Base-by-base conservation (phyloP, 2,888 invertebrate genomes). In the Leucoma salicis region DNA sequence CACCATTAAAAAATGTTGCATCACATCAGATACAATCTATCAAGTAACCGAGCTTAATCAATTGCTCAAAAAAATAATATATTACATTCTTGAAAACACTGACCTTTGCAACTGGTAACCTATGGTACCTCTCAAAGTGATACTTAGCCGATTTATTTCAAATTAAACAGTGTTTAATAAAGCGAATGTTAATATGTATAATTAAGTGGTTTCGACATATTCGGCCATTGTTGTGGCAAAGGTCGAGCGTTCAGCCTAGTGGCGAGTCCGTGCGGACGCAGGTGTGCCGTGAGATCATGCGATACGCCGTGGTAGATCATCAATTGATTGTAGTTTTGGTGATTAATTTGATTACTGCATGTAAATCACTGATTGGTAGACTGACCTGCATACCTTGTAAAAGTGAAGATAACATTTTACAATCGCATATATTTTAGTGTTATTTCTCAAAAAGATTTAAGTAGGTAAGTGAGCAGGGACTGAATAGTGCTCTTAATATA, bases 171-270 rank as follows among this genome's bases (percentile, higher is more conserved):
- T 12, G 28, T 38, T 42, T 24, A 39, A 39, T 31, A 35, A 21
- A 21, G 2, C 6, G 39, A 39, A 44, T 39, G 21, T 39, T 21
- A 44, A 44, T 32, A 10, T 31, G 39, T 39, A 29, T 35, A 27
- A 39, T 44, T 35, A 44, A 44, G 21, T 31, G 38, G 39, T 39
- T 44, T 35, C 42, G 12, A 15, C 25, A 43, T 25, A 7, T 11
- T 5, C 35, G 35, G 35, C 35, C 53, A 52, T 58, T 58, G 55
- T 57, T 28, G 46, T 42, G 39, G 52, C 46, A 57, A 53, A 59
- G 60, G 57, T 55, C 49, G 13, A 46, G 41, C 39, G 43, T 49
- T 31, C 46, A 33, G 55, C 43, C 43, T 48, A 2, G 10, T 2
- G 6, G 32, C 25, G 29, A 2, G 36, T 28, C 37, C 15, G 41